Conservation (phyloP, 1,140 invertebrate genomes). For the Harpegnathos saltator region DNA sequence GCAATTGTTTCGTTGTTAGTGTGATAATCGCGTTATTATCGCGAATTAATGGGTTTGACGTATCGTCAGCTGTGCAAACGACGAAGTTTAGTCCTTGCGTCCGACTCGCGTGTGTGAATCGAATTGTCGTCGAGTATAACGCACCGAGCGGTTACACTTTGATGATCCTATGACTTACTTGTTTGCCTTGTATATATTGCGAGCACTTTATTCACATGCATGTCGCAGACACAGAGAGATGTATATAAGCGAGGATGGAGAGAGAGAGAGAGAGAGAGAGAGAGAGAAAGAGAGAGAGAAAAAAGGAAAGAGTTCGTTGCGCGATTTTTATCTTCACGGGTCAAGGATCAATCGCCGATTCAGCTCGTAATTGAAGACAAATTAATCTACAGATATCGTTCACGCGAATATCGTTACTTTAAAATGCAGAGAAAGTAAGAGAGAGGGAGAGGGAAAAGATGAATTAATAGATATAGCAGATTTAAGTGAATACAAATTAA, state of each 20-base stretch:
- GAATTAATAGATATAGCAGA: background rate
- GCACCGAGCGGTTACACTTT: background rate
- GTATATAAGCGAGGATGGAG: background rate
- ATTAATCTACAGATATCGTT: background rate
- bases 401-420: background rate
- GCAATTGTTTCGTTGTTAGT: background rate
- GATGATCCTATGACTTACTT: slow-evolving; percentile 5
- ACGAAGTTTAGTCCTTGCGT: background rate
- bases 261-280: background rate
- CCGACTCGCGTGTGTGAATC: background rate
- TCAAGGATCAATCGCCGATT: slow-evolving; percentile 39
- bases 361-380: slow-evolving; percentile 23
- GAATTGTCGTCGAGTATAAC: background rate
- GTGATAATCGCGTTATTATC: background rate
- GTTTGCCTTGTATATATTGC: background rate
- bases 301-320: background rate
- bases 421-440: background rate
- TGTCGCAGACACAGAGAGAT: slow-evolving; percentile 13
- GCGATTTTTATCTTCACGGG: slow-evolving; percentile 39
- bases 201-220: slow-evolving; percentile 1
- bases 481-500: background rate
- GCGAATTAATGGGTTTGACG: slow-evolving; percentile 14
- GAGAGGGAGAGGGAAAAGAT: background rate
- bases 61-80: background rate
- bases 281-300: background rate